Base-by-base conservation (phyloP, 1,140 invertebrate genomes). In the Sminthurides bifidus region DNA sequence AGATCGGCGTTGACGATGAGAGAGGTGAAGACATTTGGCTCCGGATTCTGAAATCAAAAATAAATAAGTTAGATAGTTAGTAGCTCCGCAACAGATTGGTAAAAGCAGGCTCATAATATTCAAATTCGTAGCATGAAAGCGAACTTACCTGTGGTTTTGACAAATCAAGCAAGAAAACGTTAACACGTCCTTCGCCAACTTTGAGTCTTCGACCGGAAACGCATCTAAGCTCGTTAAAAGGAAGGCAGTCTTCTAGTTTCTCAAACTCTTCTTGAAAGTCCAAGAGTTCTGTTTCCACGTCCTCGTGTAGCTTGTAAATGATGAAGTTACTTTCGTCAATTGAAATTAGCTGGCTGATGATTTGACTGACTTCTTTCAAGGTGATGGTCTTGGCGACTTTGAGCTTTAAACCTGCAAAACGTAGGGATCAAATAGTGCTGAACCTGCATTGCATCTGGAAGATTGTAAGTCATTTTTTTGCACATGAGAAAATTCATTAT, bases 161-260 rank as follows among this genome's bases (percentile, higher is more conserved):
- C 33, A 35, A 35, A 12, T 26, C 6, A 15, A 55, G 27, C 19
- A 35, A 8, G 27, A 37, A 59, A 14, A 59, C 14, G 23, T 26
- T 21, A 3, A 59, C 30, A 15, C 58, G 33, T 3, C 33, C 52
- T 38, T 59, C 58, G 17, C 53, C 53, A 14, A 45, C 43, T 29
- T 50, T 29, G n/a, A 59, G 40, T 14, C 58, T 15, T 14, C 43
- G 46, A 2, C 54, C 58, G 4, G 45, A 12, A n/a, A 35, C 50
- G 14, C 40, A 30, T 1, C 38, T 29, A 15, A 59, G 24, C n/a
- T 17, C 30, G 15, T 50, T 46, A 12, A 59, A 26, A 0, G 43
- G 46, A 24, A 21, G 17, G 15, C 38, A 21, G 6, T 40, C 10
- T n/a, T 19, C 37, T 6, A 56, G 10, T 17, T 31, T 41, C 12